A percentile compares a stretch with the other conserved stretches of the same genome.
These are phyloP conservation scores for Tinamus major DNA, from an alignment of 2,797 vertebrate species.

Conservation along the genomic window DNA sequence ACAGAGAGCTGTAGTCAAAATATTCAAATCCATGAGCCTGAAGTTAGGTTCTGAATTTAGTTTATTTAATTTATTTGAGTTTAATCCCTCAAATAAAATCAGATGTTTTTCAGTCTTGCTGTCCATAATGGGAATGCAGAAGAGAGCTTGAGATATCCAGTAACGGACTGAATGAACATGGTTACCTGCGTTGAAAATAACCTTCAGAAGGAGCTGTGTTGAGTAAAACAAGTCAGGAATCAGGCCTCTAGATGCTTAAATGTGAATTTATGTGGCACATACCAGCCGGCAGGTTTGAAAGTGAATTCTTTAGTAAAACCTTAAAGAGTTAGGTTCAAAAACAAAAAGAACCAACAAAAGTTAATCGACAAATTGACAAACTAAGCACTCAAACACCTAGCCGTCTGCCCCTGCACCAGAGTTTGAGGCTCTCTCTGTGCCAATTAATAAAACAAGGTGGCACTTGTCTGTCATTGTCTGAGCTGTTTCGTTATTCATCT, in stretches of 20 bases:
- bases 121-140: not conserved
- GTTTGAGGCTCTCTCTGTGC: not conserved
- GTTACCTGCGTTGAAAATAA: not conserved
- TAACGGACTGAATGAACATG: not conserved
- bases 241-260: not conserved
- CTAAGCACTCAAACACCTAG: not conserved
- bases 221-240: not conserved
- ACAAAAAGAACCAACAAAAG: not conserved
- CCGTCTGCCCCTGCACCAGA: not conserved
- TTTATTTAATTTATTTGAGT: not conserved
- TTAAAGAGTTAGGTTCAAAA: not conserved
- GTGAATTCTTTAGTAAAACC: accelerated
- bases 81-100: not conserved
- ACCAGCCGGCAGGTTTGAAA: not conserved
- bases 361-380: not conserved
- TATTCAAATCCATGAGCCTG: not conserved
- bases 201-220: not conserved
- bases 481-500: not conserved
- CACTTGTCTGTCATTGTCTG: not conserved
- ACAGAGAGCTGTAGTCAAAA: not conserved
- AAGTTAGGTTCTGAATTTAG: not conserved
- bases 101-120: not conserved
- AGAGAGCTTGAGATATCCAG: not conserved
- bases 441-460: not conserved
- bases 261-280: not conserved